Conservation (phyloP, 1,140 invertebrate genomes). For the Bombus turneri region DNA sequence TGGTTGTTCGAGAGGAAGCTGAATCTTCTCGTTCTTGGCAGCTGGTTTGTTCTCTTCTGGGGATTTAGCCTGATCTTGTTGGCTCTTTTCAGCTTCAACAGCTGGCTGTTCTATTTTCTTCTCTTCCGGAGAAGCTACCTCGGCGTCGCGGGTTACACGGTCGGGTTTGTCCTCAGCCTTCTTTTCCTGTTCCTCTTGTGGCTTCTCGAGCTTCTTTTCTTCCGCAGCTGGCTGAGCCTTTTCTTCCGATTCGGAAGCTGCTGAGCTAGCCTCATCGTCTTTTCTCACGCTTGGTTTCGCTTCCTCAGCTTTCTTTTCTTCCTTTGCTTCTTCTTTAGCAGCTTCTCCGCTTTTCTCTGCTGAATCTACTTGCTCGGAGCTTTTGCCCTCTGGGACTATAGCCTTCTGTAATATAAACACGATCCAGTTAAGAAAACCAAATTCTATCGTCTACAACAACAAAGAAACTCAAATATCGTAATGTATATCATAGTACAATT, state of each 20-base stretch:
- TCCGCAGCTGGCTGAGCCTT: constrained; percentile 11
- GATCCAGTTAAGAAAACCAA: not conserved
- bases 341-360: constrained; percentile 52
- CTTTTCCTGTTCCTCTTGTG: constrained; percentile 35
- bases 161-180: constrained; percentile 71
- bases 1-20: not conserved
- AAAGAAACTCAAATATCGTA: not conserved
- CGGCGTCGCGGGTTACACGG: constrained; percentile 76
- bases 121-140: constrained; percentile 62
- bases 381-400: constrained; percentile 54
- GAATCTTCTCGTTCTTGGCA: constrained; percentile 55
- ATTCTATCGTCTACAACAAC: not conserved
- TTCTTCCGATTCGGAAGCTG: constrained; percentile 27
- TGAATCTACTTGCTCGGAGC: constrained; percentile 49
- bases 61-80: not conserved
- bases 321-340: constrained; percentile 51
- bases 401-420: constrained; percentile 17
- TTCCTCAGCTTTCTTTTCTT: constrained; percentile 63
- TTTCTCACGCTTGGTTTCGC: constrained; percentile 37
- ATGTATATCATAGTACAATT: not conserved
- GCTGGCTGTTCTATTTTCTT: constrained; percentile 39
- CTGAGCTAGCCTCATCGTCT: constrained; percentile 24
- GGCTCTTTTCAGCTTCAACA: constrained; percentile 42
- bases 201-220: constrained; percentile 53
- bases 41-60: constrained; percentile 40